Percentiles rank a stretch among this genome's conserved stretches.
Conservation (phyloP, 2,113 vertebrate species). For the Gobio gobio region DNA sequence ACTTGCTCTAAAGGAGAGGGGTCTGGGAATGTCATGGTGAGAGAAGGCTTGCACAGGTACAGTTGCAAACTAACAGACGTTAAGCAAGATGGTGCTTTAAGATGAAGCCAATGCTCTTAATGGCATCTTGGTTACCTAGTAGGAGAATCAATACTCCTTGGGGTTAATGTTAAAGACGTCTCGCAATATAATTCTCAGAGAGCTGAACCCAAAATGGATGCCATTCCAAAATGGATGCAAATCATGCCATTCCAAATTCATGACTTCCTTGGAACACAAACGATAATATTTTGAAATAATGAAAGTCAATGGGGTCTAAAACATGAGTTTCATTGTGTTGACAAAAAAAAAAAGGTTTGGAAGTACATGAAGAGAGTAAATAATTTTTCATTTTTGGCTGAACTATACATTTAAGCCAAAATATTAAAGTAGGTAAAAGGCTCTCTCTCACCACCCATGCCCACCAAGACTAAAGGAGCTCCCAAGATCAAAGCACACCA, state of each 20-base stretch:
- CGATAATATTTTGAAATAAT: background rate
- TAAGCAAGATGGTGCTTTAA: background rate
- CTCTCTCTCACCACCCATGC: slow-evolving; percentile 94
- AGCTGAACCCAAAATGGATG: no score
- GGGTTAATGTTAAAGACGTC: background rate
- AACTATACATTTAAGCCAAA: background rate
- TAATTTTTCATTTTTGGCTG: background rate
- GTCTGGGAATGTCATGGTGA: slow-evolving; percentile 90
- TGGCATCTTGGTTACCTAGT: background rate
- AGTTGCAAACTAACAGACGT: slow-evolving; percentile 10
- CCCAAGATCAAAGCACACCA: slow-evolving; percentile 84
- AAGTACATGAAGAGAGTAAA: background rate
- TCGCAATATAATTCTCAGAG: background rate
- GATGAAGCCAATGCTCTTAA: background rate
- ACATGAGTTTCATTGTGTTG: background rate
- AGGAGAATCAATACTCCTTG: background rate
- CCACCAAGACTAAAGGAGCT: slow-evolving; percentile 83
- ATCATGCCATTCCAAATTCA: background rate
- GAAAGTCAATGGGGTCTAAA: background rate
- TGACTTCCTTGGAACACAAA: background rate
- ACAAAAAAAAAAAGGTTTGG: background rate
- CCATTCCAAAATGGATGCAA: no score
- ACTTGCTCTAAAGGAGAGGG: slow-evolving; percentile 70
- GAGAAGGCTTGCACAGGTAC: slow-evolving; percentile 80
- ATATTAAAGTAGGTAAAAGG: slow-evolving; percentile 28